Evolutionary conservation across 2,888 invertebrate genomes (phyloP).

Genomic region (Drosophila rubida): DNA sequence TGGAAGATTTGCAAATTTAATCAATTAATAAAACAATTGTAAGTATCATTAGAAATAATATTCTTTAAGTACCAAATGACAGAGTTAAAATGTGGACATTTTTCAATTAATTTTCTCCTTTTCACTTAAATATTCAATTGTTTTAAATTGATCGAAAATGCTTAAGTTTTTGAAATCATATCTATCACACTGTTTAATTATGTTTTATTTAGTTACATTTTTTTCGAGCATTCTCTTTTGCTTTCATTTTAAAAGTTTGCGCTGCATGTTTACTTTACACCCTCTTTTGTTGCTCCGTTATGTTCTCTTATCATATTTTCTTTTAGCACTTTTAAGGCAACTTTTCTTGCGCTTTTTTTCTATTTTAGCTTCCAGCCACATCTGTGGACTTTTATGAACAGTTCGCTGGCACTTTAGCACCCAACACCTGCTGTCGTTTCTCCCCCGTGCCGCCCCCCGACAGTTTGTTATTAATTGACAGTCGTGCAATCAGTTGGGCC

Average conservation of each 20-base stretch:
- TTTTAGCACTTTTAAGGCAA: neutral
- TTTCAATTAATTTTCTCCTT: no score
- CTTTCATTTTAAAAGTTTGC: neutral
- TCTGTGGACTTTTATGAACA: slow-evolving; percentile 25
- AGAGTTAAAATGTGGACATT: no score
- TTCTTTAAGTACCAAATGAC: no score
- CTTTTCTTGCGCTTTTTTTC: slow-evolving; percentile 4
- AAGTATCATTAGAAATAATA: no score
- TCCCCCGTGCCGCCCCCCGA: neutral
- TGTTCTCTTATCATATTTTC: neutral
- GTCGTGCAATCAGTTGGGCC: slow-evolving; percentile 40
- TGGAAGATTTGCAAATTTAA: no score
- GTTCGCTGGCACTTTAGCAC: slow-evolving; percentile 21
- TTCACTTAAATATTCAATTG: no score
- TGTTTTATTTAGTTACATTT: neutral
- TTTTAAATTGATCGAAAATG: no score
- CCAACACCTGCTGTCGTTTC: slow-evolving; percentile 22
- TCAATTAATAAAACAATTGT: no score
- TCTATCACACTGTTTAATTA: no score
- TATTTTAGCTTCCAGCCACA: slow-evolving; percentile 11
- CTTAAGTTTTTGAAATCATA: no score
- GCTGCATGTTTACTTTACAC: neutral
- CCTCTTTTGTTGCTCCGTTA: neutral
- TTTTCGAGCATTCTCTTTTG: neutral
- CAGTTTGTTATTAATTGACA: slow-evolving; percentile 46